These are phyloP conservation scores for Drosophila lacteicornis DNA, from an alignment of 1,140 invertebrate species.

Conservation along the genomic window DNA sequence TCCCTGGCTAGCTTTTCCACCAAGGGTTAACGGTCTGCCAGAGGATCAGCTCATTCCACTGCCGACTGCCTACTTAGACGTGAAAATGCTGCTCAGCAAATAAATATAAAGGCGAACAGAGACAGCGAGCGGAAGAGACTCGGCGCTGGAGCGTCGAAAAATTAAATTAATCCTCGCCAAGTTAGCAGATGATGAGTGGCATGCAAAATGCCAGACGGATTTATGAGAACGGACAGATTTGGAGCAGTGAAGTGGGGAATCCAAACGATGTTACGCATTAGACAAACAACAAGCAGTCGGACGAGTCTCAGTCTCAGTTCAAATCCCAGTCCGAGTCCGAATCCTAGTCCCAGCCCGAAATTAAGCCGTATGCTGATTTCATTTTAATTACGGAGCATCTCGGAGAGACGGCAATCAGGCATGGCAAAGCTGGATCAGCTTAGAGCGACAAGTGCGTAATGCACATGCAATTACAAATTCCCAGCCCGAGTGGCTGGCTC, in stretches of 20 bases:
- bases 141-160: slow-evolving; percentile 29
- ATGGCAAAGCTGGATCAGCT: slow-evolving; percentile 81
- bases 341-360: slow-evolving; percentile 33
- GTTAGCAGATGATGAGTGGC: slow-evolving; percentile 74
- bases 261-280: slow-evolving; percentile 81
- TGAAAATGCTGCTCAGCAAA: slow-evolving; percentile 39
- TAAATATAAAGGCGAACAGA: slow-evolving; percentile 30
- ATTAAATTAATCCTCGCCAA: slow-evolving; percentile 73
- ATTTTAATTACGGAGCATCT: slow-evolving; percentile 76
- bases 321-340: neutral
- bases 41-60: slow-evolving; percentile 14
- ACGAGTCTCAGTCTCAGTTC: slow-evolving; percentile 32
- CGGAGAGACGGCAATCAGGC: slow-evolving; percentile 71
- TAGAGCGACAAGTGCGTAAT: slow-evolving; percentile 82
- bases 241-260: slow-evolving; percentile 56
- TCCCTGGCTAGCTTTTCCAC: slow-evolving; percentile 3
- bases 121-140: slow-evolving; percentile 6
- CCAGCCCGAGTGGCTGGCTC: slow-evolving; percentile 25
- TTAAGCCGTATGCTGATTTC: slow-evolving; percentile 83
- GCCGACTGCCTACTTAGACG: slow-evolving; percentile 22
- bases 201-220: slow-evolving; percentile 80
- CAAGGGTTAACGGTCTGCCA: slow-evolving; percentile 36
- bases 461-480: slow-evolving; percentile 71
- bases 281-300: slow-evolving; percentile 77
- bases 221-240: slow-evolving; percentile 81